Percentiles rank a stretch among this genome's conserved stretches.
Evolutionary conservation across 1,140 invertebrate genomes (phyloP).

Genomic region (Bombus ignitus): DNA sequence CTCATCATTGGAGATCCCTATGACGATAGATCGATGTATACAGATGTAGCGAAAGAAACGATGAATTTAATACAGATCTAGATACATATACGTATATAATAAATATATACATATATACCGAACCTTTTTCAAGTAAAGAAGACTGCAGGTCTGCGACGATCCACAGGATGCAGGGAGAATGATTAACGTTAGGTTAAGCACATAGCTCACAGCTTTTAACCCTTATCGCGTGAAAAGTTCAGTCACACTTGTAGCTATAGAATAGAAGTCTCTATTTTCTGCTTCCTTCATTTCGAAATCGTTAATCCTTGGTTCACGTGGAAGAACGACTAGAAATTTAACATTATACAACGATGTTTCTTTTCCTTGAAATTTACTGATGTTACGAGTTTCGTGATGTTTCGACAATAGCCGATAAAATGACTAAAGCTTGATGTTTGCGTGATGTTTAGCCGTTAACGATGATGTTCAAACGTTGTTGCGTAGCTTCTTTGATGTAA

Average conservation of each 20-base stretch:
- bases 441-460: not conserved
- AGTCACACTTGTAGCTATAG: slow-evolving; percentile 8
- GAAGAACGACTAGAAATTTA: slow-evolving; percentile 24
- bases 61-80: slow-evolving; percentile 50
- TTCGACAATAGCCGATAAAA: not conserved
- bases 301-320: slow-evolving; percentile 4
- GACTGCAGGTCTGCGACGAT: slow-evolving; percentile 85
- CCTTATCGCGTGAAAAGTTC: slow-evolving; percentile 38
- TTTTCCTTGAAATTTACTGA: not conserved
- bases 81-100: slow-evolving; percentile 44
- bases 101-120: slow-evolving; percentile 73
- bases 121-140: slow-evolving; percentile 83
- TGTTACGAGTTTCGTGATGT: not conserved
- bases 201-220: slow-evolving; percentile 77
- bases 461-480: not conserved
- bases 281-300: not conserved
- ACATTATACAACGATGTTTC: not conserved
- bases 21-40: slow-evolving; percentile 44
- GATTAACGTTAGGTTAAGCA: slow-evolving; percentile 75
- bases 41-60: slow-evolving; percentile 45
- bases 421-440: not conserved
- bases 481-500: too few relatives aligned
- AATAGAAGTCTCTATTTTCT: not conserved
- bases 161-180: slow-evolving; percentile 80
- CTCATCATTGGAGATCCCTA: slow-evolving; percentile 5